A percentile compares a stretch with the other conserved stretches of the same genome.
phyloP scores from a whole-genome alignment of 2,888 invertebrate species.

The Sinhomidia bicolor region DNA sequence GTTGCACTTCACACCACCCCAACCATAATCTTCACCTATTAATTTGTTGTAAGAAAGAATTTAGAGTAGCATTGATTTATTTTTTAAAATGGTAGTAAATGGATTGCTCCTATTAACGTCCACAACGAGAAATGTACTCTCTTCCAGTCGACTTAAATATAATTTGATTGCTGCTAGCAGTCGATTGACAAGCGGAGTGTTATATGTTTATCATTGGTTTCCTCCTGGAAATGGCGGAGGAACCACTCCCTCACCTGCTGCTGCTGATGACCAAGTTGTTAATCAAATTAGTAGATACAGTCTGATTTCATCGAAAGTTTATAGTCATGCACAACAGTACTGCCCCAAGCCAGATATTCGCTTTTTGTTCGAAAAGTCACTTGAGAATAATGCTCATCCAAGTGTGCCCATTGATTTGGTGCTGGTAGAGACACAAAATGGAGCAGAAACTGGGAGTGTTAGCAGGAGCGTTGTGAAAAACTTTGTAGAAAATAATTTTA shows the following conservation, averaged over 20 bases:
- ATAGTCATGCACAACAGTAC: constrained; percentile 70
- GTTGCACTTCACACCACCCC: too few relatives aligned
- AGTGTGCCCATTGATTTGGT: constrained; percentile 74
- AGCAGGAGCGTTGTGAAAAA: constrained; percentile 53
- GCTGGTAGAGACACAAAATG: constrained; percentile 66
- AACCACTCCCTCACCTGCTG: neutral
- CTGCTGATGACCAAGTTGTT: neutral
- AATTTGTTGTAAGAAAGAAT: too few relatives aligned
- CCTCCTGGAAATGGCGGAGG: constrained; percentile 21
- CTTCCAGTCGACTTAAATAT: constrained; percentile 62
- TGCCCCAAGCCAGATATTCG: constrained; percentile 77
- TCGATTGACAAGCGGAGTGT: constrained; percentile 69
- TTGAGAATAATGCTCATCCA: constrained; percentile 66
- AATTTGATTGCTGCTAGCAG: constrained; percentile 71
- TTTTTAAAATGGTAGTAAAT: constrained; percentile 72
- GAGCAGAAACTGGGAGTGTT: constrained; percentile 32
- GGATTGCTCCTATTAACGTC: constrained; percentile 76
- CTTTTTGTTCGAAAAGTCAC: constrained; percentile 63
- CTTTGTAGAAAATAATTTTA: constrained; percentile 71
- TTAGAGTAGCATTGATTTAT: too few relatives aligned
- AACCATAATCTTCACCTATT: too few relatives aligned
- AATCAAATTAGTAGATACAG: constrained; percentile 52
- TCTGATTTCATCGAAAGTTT: constrained; percentile 56
- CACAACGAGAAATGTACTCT: constrained; percentile 69
- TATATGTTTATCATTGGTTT: constrained; percentile 75